These are phyloP conservation scores for Macrostomum lignano DNA, from an alignment of 1,140 invertebrate genomes.

Conservation along the genomic window DNA sequence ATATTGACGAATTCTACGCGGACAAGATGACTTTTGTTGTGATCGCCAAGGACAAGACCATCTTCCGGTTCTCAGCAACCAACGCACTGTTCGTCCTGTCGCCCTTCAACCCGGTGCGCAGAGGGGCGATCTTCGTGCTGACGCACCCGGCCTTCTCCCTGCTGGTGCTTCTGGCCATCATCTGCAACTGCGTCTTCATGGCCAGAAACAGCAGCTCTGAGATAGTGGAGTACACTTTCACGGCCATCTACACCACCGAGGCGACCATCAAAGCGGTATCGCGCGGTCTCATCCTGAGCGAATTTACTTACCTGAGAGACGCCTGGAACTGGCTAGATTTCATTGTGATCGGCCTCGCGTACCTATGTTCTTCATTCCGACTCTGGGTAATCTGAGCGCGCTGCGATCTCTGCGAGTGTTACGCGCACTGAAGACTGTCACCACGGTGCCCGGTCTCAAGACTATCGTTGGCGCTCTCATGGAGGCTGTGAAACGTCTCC, in stretches of 20 bases:
- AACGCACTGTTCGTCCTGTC: constrained; percentile 72
- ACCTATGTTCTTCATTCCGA: constrained; percentile 46
- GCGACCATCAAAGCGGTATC: constrained; percentile 77
- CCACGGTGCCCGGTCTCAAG: constrained; percentile 90
- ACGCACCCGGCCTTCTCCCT: constrained; percentile 87
- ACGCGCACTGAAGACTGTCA: constrained; percentile 75
- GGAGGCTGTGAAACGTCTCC: constrained; percentile 89
- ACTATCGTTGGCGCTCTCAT: constrained; percentile 97
- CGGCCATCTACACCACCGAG: constrained; percentile 74
- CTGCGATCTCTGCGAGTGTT: constrained; percentile 71
- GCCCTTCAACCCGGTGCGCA: constrained; percentile 82
- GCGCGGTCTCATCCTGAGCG: constrained; percentile 71
- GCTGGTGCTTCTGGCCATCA: constrained; percentile 71
- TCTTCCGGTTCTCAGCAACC: constrained; percentile 86
- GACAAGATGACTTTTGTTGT: constrained; percentile 75
- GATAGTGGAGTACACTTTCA: constrained; percentile 71
- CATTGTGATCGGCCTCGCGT: constrained; percentile 67
- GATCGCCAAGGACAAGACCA: constrained; percentile 84
- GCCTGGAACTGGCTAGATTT: constrained; percentile 94
- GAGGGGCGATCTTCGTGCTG: constrained; percentile 79
- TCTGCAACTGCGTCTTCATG: constrained; percentile 84
- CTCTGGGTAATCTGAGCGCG: constrained; percentile 62
- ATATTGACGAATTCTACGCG: constrained; percentile 25
- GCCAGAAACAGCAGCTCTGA: constrained; percentile 65
- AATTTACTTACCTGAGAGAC: constrained; percentile 76